These are phyloP conservation scores for Trachelipus rathkii DNA, from an alignment of 1,140 invertebrate genomes.

Conservation along the genomic window DNA sequence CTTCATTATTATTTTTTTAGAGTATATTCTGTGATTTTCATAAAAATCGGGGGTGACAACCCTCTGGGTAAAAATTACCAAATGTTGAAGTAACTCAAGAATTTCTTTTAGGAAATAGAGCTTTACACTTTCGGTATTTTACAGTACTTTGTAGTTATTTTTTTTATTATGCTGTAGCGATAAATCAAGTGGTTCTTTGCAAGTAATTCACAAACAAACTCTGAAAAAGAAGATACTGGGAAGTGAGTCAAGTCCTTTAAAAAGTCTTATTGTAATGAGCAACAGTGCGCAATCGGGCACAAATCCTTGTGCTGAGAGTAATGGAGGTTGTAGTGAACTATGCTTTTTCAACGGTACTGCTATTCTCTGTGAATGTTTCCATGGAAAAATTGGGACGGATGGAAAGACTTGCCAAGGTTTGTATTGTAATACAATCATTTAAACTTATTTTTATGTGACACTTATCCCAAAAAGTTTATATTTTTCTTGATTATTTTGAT, in stretches of 20 bases:
- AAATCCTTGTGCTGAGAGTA: conserved; percentile 59
- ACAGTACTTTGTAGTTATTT: too few relatives aligned
- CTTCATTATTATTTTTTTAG: too few relatives aligned
- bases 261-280: conserved; percentile 59
- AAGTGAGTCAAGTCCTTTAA: conserved; percentile 63
- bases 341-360: conserved; percentile 70
- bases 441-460: not conserved
- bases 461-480: conserved; percentile 50
- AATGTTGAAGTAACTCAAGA: too few relatives aligned
- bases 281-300: conserved; percentile 40
- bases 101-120: too few relatives aligned
- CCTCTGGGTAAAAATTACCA: too few relatives aligned
- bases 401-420: conserved; percentile 58
- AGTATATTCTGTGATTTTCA: too few relatives aligned
- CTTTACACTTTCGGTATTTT: too few relatives aligned
- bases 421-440: conserved; percentile 43
- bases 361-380: conserved; percentile 67
- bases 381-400: conserved; percentile 64
- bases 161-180: not conserved
- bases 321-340: conserved; percentile 73
- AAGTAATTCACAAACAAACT: not conserved
- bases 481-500: conserved; percentile 60
- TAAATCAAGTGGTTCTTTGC: not conserved
- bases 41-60: too few relatives aligned
- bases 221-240: conserved; percentile 50